phyloP scores from a whole-genome alignment of 2,888 invertebrate genomes.

The Volucella inflata region DNA sequence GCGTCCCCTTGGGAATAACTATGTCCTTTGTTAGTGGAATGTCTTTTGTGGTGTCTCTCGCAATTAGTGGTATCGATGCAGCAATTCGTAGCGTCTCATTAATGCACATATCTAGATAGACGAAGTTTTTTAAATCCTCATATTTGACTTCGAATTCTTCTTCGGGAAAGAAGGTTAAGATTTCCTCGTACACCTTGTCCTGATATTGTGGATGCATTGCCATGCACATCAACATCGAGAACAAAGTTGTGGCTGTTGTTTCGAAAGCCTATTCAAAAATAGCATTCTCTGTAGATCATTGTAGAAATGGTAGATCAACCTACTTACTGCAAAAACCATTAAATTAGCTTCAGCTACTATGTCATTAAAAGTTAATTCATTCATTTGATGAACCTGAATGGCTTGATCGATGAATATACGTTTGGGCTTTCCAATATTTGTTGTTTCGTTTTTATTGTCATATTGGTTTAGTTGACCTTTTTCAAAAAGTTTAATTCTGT shows the following conservation, averaged over 20 bases:
- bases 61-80: constrained; percentile 77
- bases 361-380: too few species aligned
- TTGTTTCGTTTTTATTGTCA: too few species aligned
- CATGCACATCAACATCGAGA: constrained; percentile 78
- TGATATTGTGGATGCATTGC: constrained; percentile 76
- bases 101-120: constrained; percentile 76
- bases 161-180: constrained; percentile 76
- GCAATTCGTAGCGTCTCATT: constrained; percentile 77
- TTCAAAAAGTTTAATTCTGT: too few species aligned
- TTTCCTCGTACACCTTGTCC: constrained; percentile 77
- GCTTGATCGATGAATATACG: too few species aligned
- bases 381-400: too few species aligned
- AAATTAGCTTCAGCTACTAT: too few species aligned
- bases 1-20: constrained; percentile 67
- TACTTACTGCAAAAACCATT: too few species aligned
- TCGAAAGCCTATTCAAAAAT: constrained; percentile 42
- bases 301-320: too few species aligned
- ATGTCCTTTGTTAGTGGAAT: constrained; percentile 55
- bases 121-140: constrained; percentile 69
- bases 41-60: constrained; percentile 65
- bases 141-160: constrained; percentile 69
- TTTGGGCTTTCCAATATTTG: too few species aligned
- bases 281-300: too few species aligned
- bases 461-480: too few species aligned
- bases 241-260: constrained; percentile 77